phyloP scores from a whole-genome alignment of 2,113 vertebrate genomes.

The Alectura lathami region DNA sequence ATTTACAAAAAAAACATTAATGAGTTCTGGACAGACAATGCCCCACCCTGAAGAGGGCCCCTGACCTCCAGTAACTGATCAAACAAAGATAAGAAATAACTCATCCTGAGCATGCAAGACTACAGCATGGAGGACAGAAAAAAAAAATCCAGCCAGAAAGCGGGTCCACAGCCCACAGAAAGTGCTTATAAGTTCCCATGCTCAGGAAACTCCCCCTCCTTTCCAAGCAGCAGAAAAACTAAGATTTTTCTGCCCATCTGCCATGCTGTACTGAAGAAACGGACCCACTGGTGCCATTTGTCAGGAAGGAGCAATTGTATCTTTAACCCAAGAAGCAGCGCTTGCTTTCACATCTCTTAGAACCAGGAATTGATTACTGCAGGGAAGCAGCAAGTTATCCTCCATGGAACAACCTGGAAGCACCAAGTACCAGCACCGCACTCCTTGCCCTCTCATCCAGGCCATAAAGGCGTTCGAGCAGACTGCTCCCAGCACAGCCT shows the following conservation, averaged over 20 bases:
- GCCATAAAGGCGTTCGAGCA: background rate
- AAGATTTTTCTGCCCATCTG: background rate
- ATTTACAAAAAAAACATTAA: constrained; percentile 12
- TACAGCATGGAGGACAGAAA: background rate
- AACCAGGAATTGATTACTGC: background rate
- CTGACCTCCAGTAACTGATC: constrained; percentile 24
- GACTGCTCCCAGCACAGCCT: background rate
- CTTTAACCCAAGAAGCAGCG: background rate
- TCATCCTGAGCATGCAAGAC: background rate
- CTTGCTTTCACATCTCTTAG: background rate
- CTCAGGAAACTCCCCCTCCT: background rate
- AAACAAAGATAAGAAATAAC: constrained; percentile 6
- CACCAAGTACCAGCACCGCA: background rate
- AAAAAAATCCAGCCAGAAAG: background rate
- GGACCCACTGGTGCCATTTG: background rate
- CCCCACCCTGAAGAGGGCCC: background rate
- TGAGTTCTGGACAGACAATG: background rate
- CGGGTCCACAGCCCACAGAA: background rate
- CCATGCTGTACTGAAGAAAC: background rate
- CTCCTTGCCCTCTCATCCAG: background rate
- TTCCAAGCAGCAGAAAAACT: background rate
- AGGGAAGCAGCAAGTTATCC: background rate
- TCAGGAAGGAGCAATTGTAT: background rate
- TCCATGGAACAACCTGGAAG: background rate
- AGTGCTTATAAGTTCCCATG: background rate